These are phyloP conservation scores for Dendrocopos noguchii DNA, from an alignment of 2,113 vertebrate species.

Conservation along the genomic window DNA sequence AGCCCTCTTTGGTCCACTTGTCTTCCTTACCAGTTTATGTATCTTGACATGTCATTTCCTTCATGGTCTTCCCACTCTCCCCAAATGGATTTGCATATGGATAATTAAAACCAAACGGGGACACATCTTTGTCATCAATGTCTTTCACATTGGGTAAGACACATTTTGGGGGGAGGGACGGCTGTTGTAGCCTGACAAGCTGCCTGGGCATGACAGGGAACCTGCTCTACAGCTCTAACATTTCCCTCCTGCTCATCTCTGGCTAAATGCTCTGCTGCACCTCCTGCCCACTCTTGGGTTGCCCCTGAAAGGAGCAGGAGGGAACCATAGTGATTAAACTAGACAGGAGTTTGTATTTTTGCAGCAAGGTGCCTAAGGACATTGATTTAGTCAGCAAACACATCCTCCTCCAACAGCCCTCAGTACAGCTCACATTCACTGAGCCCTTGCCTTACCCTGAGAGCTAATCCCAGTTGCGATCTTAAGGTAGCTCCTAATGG, in stretches of 20 bases:
- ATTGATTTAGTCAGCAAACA: background rate
- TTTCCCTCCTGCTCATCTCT: background rate
- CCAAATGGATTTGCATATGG: background rate
- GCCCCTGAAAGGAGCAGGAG: background rate
- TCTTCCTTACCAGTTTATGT: conserved; percentile 9
- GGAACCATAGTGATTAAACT: background rate
- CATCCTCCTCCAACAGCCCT: background rate
- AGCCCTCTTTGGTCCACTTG: background rate
- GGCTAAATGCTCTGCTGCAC: background rate
- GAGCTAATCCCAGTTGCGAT: background rate
- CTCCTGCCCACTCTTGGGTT: background rate
- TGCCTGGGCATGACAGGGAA: background rate
- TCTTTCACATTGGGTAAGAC: background rate
- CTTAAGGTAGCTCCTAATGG: background rate
- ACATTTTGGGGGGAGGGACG: background rate
- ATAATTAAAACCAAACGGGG: conserved; percentile 15
- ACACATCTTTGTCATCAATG: background rate
- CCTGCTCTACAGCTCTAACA: background rate
- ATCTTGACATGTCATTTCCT: conserved; percentile 41
- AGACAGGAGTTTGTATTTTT: background rate
- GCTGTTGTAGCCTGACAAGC: background rate
- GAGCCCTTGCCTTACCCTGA: background rate
- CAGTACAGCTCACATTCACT: background rate
- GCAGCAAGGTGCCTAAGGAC: background rate
- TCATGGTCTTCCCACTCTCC: background rate